These are phyloP conservation scores for Bos javanicus DNA, from an alignment of 2,113 vertebrate genomes.

Conservation along the genomic window DNA sequence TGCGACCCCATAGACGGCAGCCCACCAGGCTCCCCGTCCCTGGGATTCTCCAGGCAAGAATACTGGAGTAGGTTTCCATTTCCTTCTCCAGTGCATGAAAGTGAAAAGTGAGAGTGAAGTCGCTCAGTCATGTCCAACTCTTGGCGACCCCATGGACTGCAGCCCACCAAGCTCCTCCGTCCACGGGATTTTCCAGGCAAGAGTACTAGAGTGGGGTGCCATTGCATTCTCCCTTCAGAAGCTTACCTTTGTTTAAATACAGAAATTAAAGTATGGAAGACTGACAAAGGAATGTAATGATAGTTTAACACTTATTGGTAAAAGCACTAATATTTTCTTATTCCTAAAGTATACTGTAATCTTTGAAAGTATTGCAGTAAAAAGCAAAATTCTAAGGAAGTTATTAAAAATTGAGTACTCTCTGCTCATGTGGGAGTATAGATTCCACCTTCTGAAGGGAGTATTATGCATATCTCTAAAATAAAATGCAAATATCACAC, in stretches of 20 bases:
- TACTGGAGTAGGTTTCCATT: not conserved
- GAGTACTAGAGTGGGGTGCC: not conserved
- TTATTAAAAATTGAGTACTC: constrained; percentile 56
- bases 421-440: constrained; percentile 27
- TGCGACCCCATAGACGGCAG: not conserved
- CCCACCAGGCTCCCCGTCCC: not conserved
- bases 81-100: not conserved
- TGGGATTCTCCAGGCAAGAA: not conserved
- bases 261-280: constrained; percentile 31
- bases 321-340: constrained; percentile 29
- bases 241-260: constrained; percentile 6
- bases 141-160: not conserved
- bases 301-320: not conserved
- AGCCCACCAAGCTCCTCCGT: not conserved
- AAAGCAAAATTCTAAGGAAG: constrained; percentile 56
- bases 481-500: constrained; percentile 49
- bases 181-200: not conserved
- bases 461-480: constrained; percentile 40
- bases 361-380: constrained; percentile 53
- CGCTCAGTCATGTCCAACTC: not conserved
- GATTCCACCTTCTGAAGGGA: constrained; percentile 39
- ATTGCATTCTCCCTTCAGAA: not conserved
- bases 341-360: constrained; percentile 52
- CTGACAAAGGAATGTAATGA: not conserved
- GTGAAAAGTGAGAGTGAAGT: not conserved